Evolutionary conservation across 2,113 vertebrate species (phyloP).

Genomic region (Brachyistius frenatus): DNA sequence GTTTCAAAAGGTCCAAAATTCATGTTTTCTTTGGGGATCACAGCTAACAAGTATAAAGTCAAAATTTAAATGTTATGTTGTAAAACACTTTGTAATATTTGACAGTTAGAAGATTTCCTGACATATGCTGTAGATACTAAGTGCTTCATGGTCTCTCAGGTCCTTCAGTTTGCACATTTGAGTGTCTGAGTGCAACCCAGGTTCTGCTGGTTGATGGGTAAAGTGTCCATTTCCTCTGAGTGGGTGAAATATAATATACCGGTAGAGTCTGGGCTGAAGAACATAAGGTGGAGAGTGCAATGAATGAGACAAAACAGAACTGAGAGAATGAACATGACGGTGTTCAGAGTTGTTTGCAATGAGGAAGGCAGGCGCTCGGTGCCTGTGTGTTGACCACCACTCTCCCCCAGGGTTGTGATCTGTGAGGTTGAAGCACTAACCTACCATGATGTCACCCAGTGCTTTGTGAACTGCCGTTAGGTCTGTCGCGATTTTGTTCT

Average conservation of each 20-base stretch:
- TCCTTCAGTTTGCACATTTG: conserved; percentile 55
- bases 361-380: conserved; percentile 17
- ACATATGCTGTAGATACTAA: conserved; percentile 47
- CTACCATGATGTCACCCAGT: no score
- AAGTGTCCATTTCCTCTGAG: conserved; percentile 79
- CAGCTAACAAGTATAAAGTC: neutral
- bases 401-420: conserved; percentile 29
- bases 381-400: conserved; percentile 10
- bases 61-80: conserved; percentile 1
- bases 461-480: no score
- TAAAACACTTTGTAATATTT: neutral
- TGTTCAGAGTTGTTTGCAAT: conserved; percentile 11
- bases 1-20: neutral
- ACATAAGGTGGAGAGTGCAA: conserved; percentile 23
- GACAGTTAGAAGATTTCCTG: conserved; percentile 47
- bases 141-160: conserved; percentile 62
- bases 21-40: neutral
- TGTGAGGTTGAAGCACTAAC: conserved; percentile 49
- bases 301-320: conserved; percentile 11
- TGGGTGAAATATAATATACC: conserved; percentile 79
- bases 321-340: conserved; percentile 12
- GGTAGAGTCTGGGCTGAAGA: conserved; percentile 37
- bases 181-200: conserved; percentile 57
- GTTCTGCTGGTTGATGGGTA: conserved; percentile 59
- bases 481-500: no score